phyloP scores from a whole-genome alignment of 2,113 vertebrate species.

The Channa maculata region DNA sequence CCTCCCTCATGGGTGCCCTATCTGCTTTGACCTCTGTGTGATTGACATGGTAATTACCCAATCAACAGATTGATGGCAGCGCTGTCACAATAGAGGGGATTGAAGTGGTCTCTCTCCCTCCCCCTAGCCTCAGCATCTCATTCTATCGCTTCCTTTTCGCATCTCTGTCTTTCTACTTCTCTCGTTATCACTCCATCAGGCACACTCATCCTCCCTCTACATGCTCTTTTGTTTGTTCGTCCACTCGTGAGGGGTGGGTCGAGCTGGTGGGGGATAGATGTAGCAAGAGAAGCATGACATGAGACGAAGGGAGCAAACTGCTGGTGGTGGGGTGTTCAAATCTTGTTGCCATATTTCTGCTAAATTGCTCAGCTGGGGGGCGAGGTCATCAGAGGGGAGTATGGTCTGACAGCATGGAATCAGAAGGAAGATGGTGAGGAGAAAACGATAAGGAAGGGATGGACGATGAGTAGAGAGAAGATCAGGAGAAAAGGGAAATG shows the following conservation, averaged over 20 bases:
- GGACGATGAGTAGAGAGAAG: neutral
- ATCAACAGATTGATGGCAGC: conserved; percentile 85
- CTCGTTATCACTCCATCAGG: conserved; percentile 76
- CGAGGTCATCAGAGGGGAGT: conserved; percentile 47
- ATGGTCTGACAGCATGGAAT: conserved; percentile 57
- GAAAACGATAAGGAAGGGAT: neutral
- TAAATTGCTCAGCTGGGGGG: conserved; percentile 77
- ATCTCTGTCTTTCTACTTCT: conserved; percentile 41
- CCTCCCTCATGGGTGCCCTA: conserved; percentile 72
- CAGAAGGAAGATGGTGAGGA: conserved; percentile 14
- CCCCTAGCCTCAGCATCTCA: conserved; percentile 46
- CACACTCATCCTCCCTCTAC: conserved; percentile 50
- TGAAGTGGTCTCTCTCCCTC: conserved; percentile 78
- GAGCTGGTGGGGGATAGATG: conserved; percentile 23
- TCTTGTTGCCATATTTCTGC: conserved; percentile 81
- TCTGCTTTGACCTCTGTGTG: conserved; percentile 87
- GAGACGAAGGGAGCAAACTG: conserved; percentile 56
- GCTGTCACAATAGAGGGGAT: conserved; percentile 85
- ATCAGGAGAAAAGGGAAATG: conserved; percentile 39
- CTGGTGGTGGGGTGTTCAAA: conserved; percentile 65
- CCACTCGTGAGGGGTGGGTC: conserved; percentile 16
- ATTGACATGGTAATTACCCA: conserved; percentile 91
- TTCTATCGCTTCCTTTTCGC: conserved; percentile 56
- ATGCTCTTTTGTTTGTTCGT: conserved; percentile 73
- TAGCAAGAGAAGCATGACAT: conserved; percentile 46